phyloP scores from a whole-genome alignment of 2,797 vertebrate genomes.

The Myripristis murdjan region DNA sequence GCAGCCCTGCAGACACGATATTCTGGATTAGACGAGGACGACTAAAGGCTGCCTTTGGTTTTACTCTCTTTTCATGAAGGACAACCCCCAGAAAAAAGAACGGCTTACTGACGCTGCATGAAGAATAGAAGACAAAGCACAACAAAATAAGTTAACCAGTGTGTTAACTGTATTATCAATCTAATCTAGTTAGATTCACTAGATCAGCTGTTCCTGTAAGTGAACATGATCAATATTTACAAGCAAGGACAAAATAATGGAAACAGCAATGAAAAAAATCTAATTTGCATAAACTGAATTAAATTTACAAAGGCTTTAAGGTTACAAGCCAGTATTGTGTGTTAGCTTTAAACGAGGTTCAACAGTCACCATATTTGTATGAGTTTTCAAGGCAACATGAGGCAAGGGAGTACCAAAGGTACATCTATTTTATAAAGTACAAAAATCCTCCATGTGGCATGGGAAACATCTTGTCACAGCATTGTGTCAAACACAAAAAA shows the following conservation, averaged over 20 bases:
- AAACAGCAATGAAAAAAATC: conserved; percentile 2
- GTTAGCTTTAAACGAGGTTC: conserved; percentile 4
- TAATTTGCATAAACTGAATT: conserved; percentile 8
- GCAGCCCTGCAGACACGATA: conserved; percentile 67
- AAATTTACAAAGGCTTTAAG: conserved; percentile 8
- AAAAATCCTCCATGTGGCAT: neutral
- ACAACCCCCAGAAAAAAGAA: conserved; percentile 33
- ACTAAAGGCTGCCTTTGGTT: conserved; percentile 51
- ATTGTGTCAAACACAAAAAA: too few relatives aligned
- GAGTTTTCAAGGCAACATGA: neutral
- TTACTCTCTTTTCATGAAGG: conserved; percentile 42
- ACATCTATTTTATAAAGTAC: neutral
- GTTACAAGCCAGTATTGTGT: conserved; percentile 15
- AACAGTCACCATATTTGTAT: too few relatives aligned
- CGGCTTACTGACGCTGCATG: conserved; percentile 43
- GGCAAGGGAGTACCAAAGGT: too few relatives aligned
- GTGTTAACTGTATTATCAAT: neutral
- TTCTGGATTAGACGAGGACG: conserved; percentile 65
- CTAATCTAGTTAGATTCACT: too few relatives aligned
- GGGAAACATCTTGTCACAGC: too few relatives aligned
- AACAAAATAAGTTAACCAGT: conserved; percentile 6
- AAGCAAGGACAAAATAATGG: neutral
- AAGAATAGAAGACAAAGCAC: neutral
- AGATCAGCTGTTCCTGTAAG: neutral
- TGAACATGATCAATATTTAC: neutral